Evolutionary conservation across 2,888 invertebrate genomes (phyloP), one percentile per base, ranked within the genome.

Genomic region (Eumacrocentrus americanus): DNA sequence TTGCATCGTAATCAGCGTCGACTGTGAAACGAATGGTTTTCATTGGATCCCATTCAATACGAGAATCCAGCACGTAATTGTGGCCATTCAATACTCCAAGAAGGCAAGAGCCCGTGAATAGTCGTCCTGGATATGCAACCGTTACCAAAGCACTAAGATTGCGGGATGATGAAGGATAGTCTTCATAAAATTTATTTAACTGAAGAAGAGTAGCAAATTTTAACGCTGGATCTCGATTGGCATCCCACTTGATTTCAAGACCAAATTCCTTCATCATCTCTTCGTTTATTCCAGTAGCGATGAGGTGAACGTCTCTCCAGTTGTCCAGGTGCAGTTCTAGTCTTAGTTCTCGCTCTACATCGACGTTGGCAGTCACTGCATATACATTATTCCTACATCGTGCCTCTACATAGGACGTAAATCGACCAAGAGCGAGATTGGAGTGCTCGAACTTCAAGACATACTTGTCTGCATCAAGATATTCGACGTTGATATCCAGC

Each of bases 191-290:
- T 70, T 84, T 87, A 64, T 86, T 85, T 51, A 89, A 84, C 62
- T 88, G 87, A 0, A 88, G 81, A 56, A 86, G 85, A 0, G 86
- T 80, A 66, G 85, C 84, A 62, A 91, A 82, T 76, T 89, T 89
- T 76, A 91, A 88, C 47, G 88, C 86, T 0, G 92, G 92, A 81
- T 93, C 91, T 5, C 93, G 84, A 79, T 92, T 93, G 0, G 91
- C 92, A 74, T 94, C 92, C 93, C 93, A 94, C 77, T 91, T 91
- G 14, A 94, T 77, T 58, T 91, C 89, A 1, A 91, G 81, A 3
- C 88, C 88, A 0, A 89, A 81, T 22, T 89, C 87, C 73, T 91
- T 91, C 53, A 86, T 85, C 9, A 81, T 79, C 0, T 84, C 82
- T 5, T 86, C 84, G 38, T 87, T 84, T 64, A 87, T 83, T 1